Conservation (phyloP, 2,888 invertebrate genomes). For the Tuberolachnus salignus region DNA sequence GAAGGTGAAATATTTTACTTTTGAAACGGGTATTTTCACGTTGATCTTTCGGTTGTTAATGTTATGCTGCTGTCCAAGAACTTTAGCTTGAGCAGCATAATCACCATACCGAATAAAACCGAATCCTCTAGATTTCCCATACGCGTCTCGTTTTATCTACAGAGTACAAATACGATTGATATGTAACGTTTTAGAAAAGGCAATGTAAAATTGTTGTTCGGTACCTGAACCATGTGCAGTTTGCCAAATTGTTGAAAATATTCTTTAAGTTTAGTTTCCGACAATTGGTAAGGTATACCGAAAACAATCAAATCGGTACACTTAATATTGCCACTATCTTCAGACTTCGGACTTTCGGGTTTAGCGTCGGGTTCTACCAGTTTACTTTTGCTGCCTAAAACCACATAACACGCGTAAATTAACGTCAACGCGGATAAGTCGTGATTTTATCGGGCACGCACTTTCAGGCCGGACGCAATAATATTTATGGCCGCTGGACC, state of each 20-base stretch:
- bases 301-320: constrained; percentile 97
- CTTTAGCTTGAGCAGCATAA: constrained; percentile 94
- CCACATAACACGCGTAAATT: constrained; percentile 5
- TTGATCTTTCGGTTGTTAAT: constrained; percentile 99
- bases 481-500: constrained; percentile 73
- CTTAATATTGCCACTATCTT: constrained; percentile 24
- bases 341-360: too few relatives aligned
- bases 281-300: constrained; percentile 96
- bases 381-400: constrained; percentile 88
- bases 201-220: not conserved
- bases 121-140: constrained; percentile 96
- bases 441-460: constrained; percentile 59
- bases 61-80: constrained; percentile 91
- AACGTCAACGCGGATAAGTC: too few relatives aligned
- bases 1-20: constrained; percentile 65
- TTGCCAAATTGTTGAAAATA: constrained; percentile 98
- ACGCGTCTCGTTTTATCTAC: constrained; percentile 86
- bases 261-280: constrained; percentile 91
- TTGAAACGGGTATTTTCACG: constrained; percentile 96
- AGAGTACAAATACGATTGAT: constrained; percentile 55
- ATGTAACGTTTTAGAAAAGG: not conserved
- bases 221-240: constrained; percentile 93
- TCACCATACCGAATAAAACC: constrained; percentile 96
- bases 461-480: constrained; percentile 69
- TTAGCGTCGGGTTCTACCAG: constrained; percentile 73